These are phyloP conservation scores for Elgaria multicarinata DNA, from an alignment of 2,113 vertebrate species.

Conservation along the genomic window DNA sequence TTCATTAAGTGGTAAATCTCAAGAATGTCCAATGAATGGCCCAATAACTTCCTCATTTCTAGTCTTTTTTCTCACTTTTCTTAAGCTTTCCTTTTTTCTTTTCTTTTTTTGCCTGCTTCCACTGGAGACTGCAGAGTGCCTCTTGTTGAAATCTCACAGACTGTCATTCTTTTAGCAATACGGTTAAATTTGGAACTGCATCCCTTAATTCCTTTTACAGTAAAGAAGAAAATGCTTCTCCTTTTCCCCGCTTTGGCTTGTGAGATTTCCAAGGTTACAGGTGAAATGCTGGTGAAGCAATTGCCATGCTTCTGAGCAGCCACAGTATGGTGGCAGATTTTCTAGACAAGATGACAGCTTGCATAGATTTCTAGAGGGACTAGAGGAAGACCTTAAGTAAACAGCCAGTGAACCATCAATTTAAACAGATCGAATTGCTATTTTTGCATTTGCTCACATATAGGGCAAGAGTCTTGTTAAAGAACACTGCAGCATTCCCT, in stretches of 20 bases:
- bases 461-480: background rate
- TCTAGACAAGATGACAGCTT: slow-evolving; percentile 4
- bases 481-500: slow-evolving; percentile 1
- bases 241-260: background rate
- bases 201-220: slow-evolving; percentile 20
- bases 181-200: background rate
- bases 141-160: background rate
- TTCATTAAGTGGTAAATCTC: background rate
- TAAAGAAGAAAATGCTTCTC: background rate
- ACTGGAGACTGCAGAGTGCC: background rate
- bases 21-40: background rate
- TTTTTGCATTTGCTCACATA: slow-evolving; percentile 20
- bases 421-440: background rate
- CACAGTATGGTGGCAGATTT: slow-evolving; percentile 11
- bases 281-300: background rate
- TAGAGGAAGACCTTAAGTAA: slow-evolving; percentile 23
- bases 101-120: background rate
- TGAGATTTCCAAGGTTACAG: slow-evolving; percentile 17
- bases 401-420: background rate
- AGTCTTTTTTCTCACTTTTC: background rate
- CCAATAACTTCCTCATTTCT: background rate
- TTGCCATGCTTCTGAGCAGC: slow-evolving; percentile 16
- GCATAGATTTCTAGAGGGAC: slow-evolving; percentile 10
- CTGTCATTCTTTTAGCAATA: background rate
- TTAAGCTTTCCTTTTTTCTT: background rate